Evolutionary conservation across 1,140 invertebrate species (phyloP).

Genomic region (Anthonomus grandis): DNA sequence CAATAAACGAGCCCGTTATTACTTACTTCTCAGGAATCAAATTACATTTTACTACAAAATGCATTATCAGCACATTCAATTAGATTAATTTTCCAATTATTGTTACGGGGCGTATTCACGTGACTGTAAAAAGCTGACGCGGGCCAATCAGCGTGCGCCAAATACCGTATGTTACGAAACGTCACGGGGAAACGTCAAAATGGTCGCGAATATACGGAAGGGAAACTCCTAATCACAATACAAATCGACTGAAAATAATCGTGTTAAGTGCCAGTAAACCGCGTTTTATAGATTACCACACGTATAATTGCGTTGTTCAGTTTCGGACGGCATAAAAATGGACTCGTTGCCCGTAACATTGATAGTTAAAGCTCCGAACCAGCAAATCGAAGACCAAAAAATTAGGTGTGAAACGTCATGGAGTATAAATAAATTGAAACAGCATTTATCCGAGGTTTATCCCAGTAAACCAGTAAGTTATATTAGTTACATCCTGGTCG

Average conservation of each 20-base stretch:
- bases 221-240: background rate
- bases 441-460: slow-evolving; percentile 78
- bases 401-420: slow-evolving; percentile 77
- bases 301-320: background rate
- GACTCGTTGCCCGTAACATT: slow-evolving; percentile 61
- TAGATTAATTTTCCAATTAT: too few relatives aligned
- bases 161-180: slow-evolving; percentile 22
- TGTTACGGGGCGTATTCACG: too few relatives aligned
- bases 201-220: slow-evolving; percentile 5
- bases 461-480: slow-evolving; percentile 82
- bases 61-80: too few relatives aligned
- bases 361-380: slow-evolving; percentile 84
- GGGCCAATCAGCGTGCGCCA: slow-evolving; percentile 18
- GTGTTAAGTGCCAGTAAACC: slow-evolving; percentile 11
- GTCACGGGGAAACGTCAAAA: slow-evolving; percentile 7
- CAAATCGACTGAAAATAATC: slow-evolving; percentile 1
- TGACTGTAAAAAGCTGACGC: slow-evolving; percentile 1
- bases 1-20: too few relatives aligned
- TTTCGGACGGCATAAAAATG: slow-evolving; percentile 37
- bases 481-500: background rate
- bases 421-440: slow-evolving; percentile 82
- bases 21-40: too few relatives aligned
- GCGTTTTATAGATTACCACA: background rate
- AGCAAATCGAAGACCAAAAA: slow-evolving; percentile 82
- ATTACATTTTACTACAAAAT: too few relatives aligned